These are phyloP conservation scores for Prolemur simus DNA, from an alignment of 2,113 vertebrate genomes.

Conservation along the genomic window DNA sequence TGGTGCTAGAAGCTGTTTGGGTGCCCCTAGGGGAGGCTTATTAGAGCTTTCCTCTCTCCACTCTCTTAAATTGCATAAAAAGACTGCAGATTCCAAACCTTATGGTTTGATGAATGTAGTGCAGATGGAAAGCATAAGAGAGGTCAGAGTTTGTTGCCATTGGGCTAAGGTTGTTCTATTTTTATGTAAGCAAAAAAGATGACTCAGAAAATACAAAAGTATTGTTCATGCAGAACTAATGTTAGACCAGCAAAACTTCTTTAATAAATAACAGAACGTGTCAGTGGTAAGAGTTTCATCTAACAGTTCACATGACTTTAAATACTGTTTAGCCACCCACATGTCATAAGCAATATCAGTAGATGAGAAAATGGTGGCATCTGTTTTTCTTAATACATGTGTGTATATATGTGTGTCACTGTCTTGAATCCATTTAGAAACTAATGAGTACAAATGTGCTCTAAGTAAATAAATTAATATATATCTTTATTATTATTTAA, in stretches of 20 bases:
- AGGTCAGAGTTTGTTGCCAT: conserved; percentile 49
- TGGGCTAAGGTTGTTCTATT: conserved; percentile 33
- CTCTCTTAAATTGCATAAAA: conserved; percentile 56
- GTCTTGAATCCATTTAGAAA: conserved; percentile 3
- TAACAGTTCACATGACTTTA: conserved; percentile 47
- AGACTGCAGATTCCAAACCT: not conserved
- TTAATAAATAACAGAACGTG: conserved; percentile 59
- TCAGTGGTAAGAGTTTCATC: conserved; percentile 34
- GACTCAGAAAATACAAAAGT: conserved; percentile 53
- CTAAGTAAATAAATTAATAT: not conserved
- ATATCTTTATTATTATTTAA: not conserved
- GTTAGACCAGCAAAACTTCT: conserved; percentile 39
- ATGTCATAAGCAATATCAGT: conserved; percentile 29
- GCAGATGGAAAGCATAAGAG: conserved; percentile 60
- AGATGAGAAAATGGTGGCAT: conserved; percentile 8
- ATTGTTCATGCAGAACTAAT: conserved; percentile 9
- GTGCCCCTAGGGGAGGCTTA: not conserved
- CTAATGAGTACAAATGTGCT: not conserved
- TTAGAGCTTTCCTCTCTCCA: not conserved
- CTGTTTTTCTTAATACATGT: not conserved
- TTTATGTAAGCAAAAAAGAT: conserved; percentile 45
- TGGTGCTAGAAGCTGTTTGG: not conserved
- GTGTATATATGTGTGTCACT: not conserved
- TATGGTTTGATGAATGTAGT: conserved; percentile 58
- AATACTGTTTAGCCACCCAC: not conserved